Conservation (phyloP, 1,140 invertebrate species). For the Sitodiplosis mosellana region DNA sequence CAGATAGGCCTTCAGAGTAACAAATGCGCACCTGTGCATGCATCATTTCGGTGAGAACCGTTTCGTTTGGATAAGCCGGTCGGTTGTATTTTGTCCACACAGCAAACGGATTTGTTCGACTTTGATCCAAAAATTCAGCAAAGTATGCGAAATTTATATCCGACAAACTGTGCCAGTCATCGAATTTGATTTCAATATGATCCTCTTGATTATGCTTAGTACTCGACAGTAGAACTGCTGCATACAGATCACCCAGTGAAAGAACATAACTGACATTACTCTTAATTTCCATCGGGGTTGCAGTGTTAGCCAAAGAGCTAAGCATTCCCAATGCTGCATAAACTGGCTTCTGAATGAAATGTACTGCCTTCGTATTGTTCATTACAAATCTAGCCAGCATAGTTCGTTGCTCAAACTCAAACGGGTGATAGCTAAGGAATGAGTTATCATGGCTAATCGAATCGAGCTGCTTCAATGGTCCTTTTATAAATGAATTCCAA, state of each 20-base stretch:
- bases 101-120: constrained; percentile 15
- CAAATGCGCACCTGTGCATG: constrained; percentile 6
- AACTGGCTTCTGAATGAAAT: constrained; percentile 31
- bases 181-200: constrained; percentile 4
- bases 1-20: too few species aligned
- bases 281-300: not conserved
- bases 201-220: constrained; percentile 4
- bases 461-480: constrained; percentile 14
- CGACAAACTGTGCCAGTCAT: constrained; percentile 5
- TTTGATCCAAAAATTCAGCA: constrained; percentile 23
- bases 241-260: not conserved
- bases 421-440: constrained; percentile 29
- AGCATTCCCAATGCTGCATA: constrained; percentile 27
- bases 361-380: constrained; percentile 26
- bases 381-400: constrained; percentile 30
- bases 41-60: constrained; percentile 14
- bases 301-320: constrained; percentile 17
- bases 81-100: constrained; percentile 13
- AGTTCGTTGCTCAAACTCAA: constrained; percentile 28
- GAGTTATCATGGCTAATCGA: constrained; percentile 31
- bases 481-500: constrained; percentile 18
- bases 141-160: constrained; percentile 13
- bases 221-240: constrained; percentile 2
- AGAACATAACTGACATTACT: not conserved
- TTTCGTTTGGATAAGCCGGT: constrained; percentile 18